Conservation (phyloP, 2,113 vertebrate genomes). For the Australoheros scitulus region DNA sequence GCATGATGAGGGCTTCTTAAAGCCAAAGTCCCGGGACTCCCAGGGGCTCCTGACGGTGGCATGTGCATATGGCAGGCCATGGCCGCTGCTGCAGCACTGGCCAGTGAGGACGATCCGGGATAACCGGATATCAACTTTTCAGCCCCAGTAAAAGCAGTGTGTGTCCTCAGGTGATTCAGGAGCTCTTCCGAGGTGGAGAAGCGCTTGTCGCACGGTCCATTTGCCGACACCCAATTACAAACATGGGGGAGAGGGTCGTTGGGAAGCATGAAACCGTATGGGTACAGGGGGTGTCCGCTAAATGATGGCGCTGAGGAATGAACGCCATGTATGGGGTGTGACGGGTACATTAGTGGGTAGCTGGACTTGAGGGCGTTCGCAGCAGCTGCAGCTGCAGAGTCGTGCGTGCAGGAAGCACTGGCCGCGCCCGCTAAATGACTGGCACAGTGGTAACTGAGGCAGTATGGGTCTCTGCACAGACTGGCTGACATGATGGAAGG, state of each 20-base stretch:
- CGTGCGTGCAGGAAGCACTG: conserved; percentile 89
- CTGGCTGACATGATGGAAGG: conserved; percentile 98
- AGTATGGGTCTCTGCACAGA: conserved; percentile 98
- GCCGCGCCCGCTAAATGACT: conserved; percentile 93
- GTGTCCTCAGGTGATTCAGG: conserved; percentile 98
- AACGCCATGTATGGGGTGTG: conserved; percentile 91
- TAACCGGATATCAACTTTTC: conserved; percentile 97
- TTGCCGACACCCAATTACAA: conserved; percentile 99
- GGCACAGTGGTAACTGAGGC: conserved; percentile 99
- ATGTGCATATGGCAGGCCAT: conserved; percentile 99
- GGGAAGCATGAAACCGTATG: conserved; percentile 98
- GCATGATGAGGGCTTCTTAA: conserved; percentile 96
- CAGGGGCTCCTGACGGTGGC: conserved; percentile 89
- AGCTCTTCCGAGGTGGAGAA: conserved; percentile 97
- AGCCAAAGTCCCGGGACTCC: conserved; percentile 91
- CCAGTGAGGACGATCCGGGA: conserved; percentile 93
- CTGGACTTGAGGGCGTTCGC: conserved; percentile 89
- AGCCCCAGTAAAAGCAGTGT: conserved; percentile 95
- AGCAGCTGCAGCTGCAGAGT: conserved; percentile 81
- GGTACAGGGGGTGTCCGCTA: conserved; percentile 94
- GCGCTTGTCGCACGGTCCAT: conserved; percentile 98
- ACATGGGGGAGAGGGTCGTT: conserved; percentile 97
- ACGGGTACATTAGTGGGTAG: conserved; percentile 95
- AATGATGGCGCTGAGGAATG: conserved; percentile 92
- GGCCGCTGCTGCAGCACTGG: conserved; percentile 93